Evolutionary conservation across 2,888 invertebrate species (phyloP), one percentile per base, ranked within the genome.

Genomic region (Leucania comma): DNA sequence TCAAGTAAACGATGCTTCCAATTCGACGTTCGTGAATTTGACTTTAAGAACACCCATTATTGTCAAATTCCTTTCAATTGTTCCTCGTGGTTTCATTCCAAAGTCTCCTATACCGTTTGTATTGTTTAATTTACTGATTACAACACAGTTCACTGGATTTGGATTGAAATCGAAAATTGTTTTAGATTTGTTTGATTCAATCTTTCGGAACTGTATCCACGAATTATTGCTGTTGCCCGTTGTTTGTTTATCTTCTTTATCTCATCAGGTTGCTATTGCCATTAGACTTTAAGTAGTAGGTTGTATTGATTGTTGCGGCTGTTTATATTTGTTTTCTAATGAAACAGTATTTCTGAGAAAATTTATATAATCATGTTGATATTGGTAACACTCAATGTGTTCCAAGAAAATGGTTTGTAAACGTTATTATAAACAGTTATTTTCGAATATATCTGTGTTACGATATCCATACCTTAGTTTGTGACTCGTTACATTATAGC

Each of bases 41-140:
- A 70, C 58, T 74, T 77, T 69, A 79, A 76, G 75, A 78, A 76
- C 72, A 81, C 46, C 71, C 68, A 85, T 84, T 84, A 85, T 68
- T 72, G 77, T 78, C 74, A 84, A 86, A 85, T 79, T 82, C 76
- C 71, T 70, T 65, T 75, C 68, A 66, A 79, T 82, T 79, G 71
- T 79, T 80, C 53, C 68, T 76, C 61, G 84, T 24, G 86, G 82
- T 82, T 86, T 75, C 67, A 70, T 75, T 79, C 3, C 56, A 64
- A 67, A 69, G 67, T 59, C 75, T 82, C 66, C 71, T 70, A 38
- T 78, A 77, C 72, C 83, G 76, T 83, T 82, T 80, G 68, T 78
- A 67, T 82, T 82, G 83, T 85, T 84, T 85, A 86, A 86, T 82
- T 88, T 83, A 73, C 78, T 82, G 82, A 87, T 86, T 83, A 84